Evolutionary conservation across 2,888 invertebrate genomes (phyloP), one percentile per base, ranked within the genome.

Genomic region (Druceiella hillmani): DNA sequence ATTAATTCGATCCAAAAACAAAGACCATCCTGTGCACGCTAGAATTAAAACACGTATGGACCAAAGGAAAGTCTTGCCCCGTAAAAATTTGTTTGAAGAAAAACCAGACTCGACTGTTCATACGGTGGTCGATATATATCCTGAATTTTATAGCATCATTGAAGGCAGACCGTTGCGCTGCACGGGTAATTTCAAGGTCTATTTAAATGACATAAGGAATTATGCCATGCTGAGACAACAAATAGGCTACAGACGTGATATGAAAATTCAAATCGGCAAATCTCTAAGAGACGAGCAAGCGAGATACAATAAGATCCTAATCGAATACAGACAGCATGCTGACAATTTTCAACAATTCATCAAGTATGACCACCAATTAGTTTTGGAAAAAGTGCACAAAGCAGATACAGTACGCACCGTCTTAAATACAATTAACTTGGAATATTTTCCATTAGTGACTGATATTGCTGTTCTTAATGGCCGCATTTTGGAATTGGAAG

Each of bases 101-200:
- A 72, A 75, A 47, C 67, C 74, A n/a, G 59, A 62, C 16, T 68
- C 75, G 48, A 66, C 67, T 43, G 70, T 75, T 16, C 68, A 71
- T 46, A 75, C 78, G 2, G 75, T 81, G 32, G 65, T 77, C 10
- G 80, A 82, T 57, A 68, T 81, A 24, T 79, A 82, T 54, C 77
- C 79, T 0, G 72, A 77, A 44, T 82, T 79, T 56, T 82, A 78
- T 53, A 70, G 71, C 2, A 73, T 78, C 22, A 68, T 81, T 20
- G 74, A 75, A 56, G 80, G 79, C 4, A 67, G 79, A 20, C 75
- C 79, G 1, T 64, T 78, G 15, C 64, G 71, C 32, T 71, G 74
- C 49, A 74, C 69, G 46, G 74, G 80, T 45, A 77, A 76, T 43
- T 65, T 75, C 32, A 65, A 70, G 45, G 65, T 74, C 5, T 83